phyloP scores from a whole-genome alignment of 2,113 vertebrate species.

The Sinocyclocheilus anshuiensis region DNA sequence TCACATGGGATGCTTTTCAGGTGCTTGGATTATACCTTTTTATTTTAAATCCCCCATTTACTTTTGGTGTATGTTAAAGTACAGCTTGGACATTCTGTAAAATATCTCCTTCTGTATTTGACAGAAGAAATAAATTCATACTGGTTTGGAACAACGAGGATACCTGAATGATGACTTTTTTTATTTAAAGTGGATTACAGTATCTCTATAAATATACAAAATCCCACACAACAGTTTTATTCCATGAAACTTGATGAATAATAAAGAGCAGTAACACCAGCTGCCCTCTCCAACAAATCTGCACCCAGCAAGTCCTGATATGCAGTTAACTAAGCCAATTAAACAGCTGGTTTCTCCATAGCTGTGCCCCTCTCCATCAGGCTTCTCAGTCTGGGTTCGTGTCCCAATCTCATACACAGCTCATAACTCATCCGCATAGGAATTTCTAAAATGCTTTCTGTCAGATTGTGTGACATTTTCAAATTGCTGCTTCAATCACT shows the following conservation, averaged over 20 bases:
- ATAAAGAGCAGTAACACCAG: not conserved
- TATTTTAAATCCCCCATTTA: not conserved
- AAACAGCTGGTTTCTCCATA: slow-evolving; percentile 41
- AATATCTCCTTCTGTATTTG: not conserved
- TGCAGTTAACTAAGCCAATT: slow-evolving; percentile 63
- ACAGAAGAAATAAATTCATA: not conserved
- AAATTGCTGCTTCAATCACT: slow-evolving; percentile 36
- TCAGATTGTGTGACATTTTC: slow-evolving; percentile 43
- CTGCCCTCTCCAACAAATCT: not conserved
- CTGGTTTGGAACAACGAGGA: too few species aligned
- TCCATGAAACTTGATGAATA: not conserved
- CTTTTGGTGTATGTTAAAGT: not conserved
- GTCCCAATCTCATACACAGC: slow-evolving; percentile 50
- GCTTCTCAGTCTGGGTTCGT: slow-evolving; percentile 56
- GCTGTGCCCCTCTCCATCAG: slow-evolving; percentile 34
- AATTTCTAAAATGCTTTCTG: slow-evolving; percentile 48
- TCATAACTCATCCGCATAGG: slow-evolving; percentile 53
- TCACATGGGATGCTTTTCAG: too few species aligned
- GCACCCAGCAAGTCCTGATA: slow-evolving; percentile 46
- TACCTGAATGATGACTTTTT: too few species aligned
- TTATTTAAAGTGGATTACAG: not conserved
- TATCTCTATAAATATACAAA: not conserved
- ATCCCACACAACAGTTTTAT: not conserved
- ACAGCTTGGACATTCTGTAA: not conserved
- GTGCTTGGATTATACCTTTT: too few species aligned